Percentiles rank a stretch among this genome's conserved stretches.
These are phyloP conservation scores for Sciurus niger DNA, from an alignment of 2,113 vertebrate genomes.

Conservation along the genomic window DNA sequence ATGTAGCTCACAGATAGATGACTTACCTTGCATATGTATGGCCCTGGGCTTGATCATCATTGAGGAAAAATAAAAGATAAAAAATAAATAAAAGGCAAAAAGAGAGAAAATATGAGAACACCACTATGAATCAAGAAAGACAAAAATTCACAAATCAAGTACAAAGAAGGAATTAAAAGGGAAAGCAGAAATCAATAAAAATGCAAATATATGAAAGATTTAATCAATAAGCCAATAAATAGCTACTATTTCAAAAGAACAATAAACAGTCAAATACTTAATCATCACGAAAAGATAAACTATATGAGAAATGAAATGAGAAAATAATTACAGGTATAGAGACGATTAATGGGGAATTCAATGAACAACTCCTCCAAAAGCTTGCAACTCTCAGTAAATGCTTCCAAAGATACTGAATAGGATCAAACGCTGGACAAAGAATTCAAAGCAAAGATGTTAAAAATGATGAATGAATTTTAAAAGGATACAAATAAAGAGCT, in stretches of 20 bases:
- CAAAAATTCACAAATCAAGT: constrained; percentile 30
- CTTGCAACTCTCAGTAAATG: too few species aligned
- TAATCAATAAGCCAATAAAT: background rate
- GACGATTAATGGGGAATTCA: constrained; percentile 5
- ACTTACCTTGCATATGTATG: too few species aligned
- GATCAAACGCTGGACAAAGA: too few species aligned
- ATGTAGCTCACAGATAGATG: background rate
- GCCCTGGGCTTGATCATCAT: too few species aligned
- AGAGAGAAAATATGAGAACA: constrained; percentile 35
- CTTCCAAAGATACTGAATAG: too few species aligned
- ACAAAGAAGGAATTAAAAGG: background rate
- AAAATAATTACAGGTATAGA: background rate
- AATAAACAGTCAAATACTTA: background rate
- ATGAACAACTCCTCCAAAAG: background rate
- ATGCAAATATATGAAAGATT: background rate
- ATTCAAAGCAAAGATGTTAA: too few species aligned
- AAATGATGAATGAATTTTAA: too few species aligned
- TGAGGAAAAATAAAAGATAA: too few species aligned
- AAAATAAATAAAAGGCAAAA: background rate
- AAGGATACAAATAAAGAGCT: too few species aligned
- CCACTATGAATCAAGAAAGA: background rate
- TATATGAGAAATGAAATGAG: background rate
- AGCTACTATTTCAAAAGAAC: background rate
- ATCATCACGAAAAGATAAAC: background rate
- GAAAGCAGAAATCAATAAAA: constrained; percentile 25